Evolutionary conservation across 2,113 vertebrate genomes (phyloP), one percentile per base, ranked within the genome.

Genomic region (Saguinus midas): DNA sequence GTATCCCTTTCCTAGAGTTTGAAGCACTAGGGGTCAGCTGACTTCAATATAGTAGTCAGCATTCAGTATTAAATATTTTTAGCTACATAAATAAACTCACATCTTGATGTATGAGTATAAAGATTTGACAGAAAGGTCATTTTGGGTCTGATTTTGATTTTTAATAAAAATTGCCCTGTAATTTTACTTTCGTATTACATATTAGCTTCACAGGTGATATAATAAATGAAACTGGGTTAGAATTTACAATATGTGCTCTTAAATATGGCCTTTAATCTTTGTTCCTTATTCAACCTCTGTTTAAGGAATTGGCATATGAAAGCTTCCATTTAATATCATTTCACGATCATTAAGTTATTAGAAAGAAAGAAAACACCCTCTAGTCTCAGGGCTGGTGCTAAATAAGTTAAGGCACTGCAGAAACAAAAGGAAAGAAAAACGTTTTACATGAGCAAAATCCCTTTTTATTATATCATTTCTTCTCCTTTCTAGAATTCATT

Each of bases 21-120:
- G 93, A 98, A 99, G 97, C 96, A 96, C 95, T 96, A 96, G 97
- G 96, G 97, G 92, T 93, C 97, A 96, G 92, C 75, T 97, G 96
- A 94, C 88, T 95, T 97, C 61, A 58, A 92, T 95, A 95, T 43
- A 95, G 87, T 55, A 97, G 94, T 57, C 90, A 94, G 96, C 76
- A 78, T 95, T 93, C 91, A 90, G 72, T 91, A 94, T 93, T 95
- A 87, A 95, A 94, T 91, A 83, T 29, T 97, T 94, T 92, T 90
- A 95, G 64, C 21, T 96, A 94, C 94, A 85, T 97, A 98, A 98
- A 97, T 94, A 98, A 97, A 98, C 32, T 95, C 81, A 92, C 55
- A 96, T 91, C 55, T 94, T 96, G 61, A 96, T 91, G 73, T 82
- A 80, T 97, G 93, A 78, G 35, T 55, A 97, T 58, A 97, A 97